phyloP scores from a whole-genome alignment of 2,797 vertebrate species.

The Hylomyscus alleni region DNA sequence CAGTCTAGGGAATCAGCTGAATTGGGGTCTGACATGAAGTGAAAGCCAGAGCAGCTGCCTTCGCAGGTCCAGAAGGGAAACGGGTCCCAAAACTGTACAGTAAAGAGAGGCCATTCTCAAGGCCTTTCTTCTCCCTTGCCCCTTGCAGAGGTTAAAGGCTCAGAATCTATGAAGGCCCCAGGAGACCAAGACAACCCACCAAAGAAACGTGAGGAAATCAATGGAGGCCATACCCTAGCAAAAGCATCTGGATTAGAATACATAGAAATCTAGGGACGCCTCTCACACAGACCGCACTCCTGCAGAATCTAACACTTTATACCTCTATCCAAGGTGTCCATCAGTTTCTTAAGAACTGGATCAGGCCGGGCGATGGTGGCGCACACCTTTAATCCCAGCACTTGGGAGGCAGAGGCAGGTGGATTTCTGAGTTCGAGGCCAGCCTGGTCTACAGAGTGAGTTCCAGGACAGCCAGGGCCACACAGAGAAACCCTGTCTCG shows the following conservation, averaged over 20 bases:
- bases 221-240: background rate
- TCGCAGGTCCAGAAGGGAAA: fast-evolving
- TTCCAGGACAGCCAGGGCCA: no score
- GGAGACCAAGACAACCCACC: background rate
- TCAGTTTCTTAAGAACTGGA: background rate
- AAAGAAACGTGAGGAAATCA: background rate
- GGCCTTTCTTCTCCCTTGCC: background rate
- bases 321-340: background rate
- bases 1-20: background rate
- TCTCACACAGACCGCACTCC: background rate
- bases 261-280: background rate
- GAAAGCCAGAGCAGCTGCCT: background rate
- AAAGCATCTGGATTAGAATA: background rate
- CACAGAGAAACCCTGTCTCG: no score
- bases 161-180: background rate
- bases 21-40: background rate
- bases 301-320: background rate
- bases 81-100: fast-evolving
- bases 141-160: background rate
- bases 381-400: no score
- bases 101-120: background rate
- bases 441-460: no score
- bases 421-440: no score
- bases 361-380: no score
- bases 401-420: no score